Percentiles rank a stretch among this genome's conserved stretches.
phyloP scores from a whole-genome alignment of 1,140 invertebrate genomes.

The Venturia canescens region DNA sequence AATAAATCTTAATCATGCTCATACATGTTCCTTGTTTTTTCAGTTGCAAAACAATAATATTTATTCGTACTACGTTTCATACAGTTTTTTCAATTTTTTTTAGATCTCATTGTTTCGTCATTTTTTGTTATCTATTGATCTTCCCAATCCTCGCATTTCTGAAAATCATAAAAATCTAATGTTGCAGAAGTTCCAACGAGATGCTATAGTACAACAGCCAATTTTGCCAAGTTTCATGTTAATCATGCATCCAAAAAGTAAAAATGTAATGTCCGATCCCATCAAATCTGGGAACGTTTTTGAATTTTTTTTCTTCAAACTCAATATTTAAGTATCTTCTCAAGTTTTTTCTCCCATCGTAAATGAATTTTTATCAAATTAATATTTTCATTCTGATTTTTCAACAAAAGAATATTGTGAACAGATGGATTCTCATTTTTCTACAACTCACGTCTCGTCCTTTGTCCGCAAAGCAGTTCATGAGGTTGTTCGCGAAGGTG shows the following conservation, averaged over 20 bases:
- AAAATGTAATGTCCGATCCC: too few species aligned
- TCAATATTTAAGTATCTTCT: too few species aligned
- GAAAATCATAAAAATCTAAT: constrained; percentile 55
- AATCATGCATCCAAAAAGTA: too few species aligned
- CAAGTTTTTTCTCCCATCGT: too few species aligned
- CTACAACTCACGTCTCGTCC: constrained; percentile 67
- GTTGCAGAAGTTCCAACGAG: too few species aligned
- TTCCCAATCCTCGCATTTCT: constrained; percentile 75
- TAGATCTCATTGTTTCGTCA: background rate
- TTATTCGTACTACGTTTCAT: background rate
- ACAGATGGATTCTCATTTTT: background rate
- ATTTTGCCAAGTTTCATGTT: too few species aligned
- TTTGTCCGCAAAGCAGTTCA: constrained; percentile 70
- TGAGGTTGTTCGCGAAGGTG: constrained; percentile 69
- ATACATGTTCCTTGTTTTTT: background rate
- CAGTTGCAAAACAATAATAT: background rate
- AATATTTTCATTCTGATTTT: too few species aligned
- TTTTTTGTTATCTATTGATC: constrained; percentile 41
- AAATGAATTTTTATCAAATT: too few species aligned
- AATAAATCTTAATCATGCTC: constrained; percentile 44
- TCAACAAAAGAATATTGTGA: background rate
- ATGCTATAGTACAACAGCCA: too few species aligned
- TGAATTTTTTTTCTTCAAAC: too few species aligned
- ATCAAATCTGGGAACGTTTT: too few species aligned
- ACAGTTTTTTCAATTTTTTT: constrained; percentile 4